phyloP scores from a whole-genome alignment of 1,140 invertebrate genomes.

The Tetramorium simillimum region DNA sequence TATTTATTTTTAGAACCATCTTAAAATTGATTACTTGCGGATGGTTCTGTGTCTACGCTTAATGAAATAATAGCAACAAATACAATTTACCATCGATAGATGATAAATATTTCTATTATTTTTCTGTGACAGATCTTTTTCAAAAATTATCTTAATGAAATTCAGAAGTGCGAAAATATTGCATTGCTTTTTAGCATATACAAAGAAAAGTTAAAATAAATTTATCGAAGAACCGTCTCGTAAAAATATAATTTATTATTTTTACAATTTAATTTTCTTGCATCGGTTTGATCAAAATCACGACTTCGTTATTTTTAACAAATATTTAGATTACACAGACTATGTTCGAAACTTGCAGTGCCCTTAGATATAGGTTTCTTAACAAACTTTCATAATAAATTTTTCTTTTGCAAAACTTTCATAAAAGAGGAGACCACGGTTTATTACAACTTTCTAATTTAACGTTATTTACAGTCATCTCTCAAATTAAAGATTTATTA shows the following conservation, averaged over 20 bases:
- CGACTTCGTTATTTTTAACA: conserved; percentile 1
- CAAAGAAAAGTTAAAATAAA: not conserved
- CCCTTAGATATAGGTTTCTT: not conserved
- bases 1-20: not conserved
- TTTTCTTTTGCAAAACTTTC: conserved; percentile 26
- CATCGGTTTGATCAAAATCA: not conserved
- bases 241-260: conserved; percentile 12
- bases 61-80: not conserved
- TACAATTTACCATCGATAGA: not conserved
- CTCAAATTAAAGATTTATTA: conserved; percentile 19
- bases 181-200: too few species aligned
- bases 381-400: conserved; percentile 25
- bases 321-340: conserved; percentile 29
- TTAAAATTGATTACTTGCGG: not conserved
- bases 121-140: not conserved
- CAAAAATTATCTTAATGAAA: not conserved
- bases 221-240: not conserved
- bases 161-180: not conserved
- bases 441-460: conserved; percentile 44
- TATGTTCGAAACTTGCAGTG: not conserved
- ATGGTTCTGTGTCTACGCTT: not conserved
- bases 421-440: not conserved
- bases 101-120: not conserved
- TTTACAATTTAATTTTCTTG: conserved; percentile 28
- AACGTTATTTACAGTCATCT: conserved; percentile 37